Evolutionary conservation across 2,797 vertebrate species (phyloP), one percentile per base, ranked within the genome.

Genomic region (Sebastes oblongus): DNA sequence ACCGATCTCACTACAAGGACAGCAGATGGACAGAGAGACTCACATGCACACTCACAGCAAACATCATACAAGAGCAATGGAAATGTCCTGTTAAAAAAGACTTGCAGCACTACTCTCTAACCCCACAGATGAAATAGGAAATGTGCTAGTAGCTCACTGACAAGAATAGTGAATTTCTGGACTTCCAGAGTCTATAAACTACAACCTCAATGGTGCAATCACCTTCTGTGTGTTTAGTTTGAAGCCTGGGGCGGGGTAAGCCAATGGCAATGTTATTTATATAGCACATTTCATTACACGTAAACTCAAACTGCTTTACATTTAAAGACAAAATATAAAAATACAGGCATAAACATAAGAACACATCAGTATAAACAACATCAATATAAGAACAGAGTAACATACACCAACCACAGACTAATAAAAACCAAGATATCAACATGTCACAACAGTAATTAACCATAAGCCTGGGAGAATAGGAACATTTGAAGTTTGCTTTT

Each of bases 1-100:
- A 55, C 96, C 97, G 0, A 97, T 96, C 88, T 97, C 96, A 83
- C 97, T 97, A 86, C 36, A 61, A 3, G 46, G 32, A 64, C 18
- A 67, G 36, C 1, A 77, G n/a, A 74, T 0, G 61, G 12, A 79
- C 60, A 86, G 13, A 72, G 61, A 82, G 36, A 46, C 6, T 39
- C 4, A 34, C 32, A 34, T 34, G 32, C 32, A 34, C 32, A 34
- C 32, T 34, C 32, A 60, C 34, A 64, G 32, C 4, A n/a, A 66
- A 66, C n/a, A 46, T 3, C 62, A n/a, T 61, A 32, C 8, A 64
- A 24, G 16, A 30, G 11, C 13, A 22, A 46, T 4, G 3, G 20
- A 60, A 42, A 60, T 10, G 16, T 64, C n/a, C 12, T 25, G 4
- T 46, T 29, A 7, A n/a, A 65, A 20, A 68, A 27, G 14, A 39